Evolutionary conservation across 1,140 invertebrate species (phyloP), one percentile per base, ranked within the genome.

Genomic region (Pseudomyrmex sp.): DNA sequence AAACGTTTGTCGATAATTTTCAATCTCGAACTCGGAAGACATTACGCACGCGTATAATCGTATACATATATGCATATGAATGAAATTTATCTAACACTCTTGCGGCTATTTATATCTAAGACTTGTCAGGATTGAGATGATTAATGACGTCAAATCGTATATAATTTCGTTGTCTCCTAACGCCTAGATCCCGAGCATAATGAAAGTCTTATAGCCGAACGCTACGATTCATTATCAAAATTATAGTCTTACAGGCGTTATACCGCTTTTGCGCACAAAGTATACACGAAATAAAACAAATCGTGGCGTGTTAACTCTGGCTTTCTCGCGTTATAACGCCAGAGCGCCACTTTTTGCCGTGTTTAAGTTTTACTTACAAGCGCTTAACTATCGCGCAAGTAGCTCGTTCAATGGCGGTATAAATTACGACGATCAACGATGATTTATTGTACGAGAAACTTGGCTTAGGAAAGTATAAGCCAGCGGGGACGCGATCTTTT

Each of bases 181-280:
- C 54, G 23, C 54, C 74, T 61, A 61, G 8, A 48, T 61, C 74
- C 62, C 50, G 26, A 12, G 48, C 63, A 61, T 84, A 84, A 84
- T 84, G 66, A 68, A 82, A 50, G 76, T 35, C 65, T 76, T 84
- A 70, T 65, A 44, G 79, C 46, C 66, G n/a, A 15, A 13, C 59
- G 23, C 54, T 20, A 73, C 48, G 68, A 84, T 84, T 84, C 83
- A 84, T 84, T 84, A 84, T 82, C 76, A 65, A 65, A 84, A 84
- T 84, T 84, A 84, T 63, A 82, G 70, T 74, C 70, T 82, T 82
- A 82, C n/a, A 61, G 26, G 26, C 79, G 69, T 74, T 75, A 46
- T 63, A 35, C 65, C 59, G 35, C n/a, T 23, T 26, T 26, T 35
- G 35, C 54, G 48, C 48, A 18, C 70, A 75, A 52, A 75, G 5